phyloP scores from a whole-genome alignment of 1,140 invertebrate genomes.

The Apis florea region DNA sequence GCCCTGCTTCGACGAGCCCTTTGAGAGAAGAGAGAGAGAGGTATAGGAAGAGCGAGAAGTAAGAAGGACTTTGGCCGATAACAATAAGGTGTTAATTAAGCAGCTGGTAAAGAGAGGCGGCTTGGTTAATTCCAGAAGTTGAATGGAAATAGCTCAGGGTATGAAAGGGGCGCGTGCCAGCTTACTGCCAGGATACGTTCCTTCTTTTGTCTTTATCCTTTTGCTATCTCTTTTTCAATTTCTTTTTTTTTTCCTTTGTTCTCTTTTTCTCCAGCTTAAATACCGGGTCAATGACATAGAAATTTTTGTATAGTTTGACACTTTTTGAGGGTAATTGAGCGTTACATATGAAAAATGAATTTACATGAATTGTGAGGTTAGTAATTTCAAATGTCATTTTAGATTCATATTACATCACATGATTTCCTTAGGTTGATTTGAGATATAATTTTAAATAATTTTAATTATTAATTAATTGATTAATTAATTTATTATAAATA shows the following conservation, averaged over 20 bases:
- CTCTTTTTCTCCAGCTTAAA: neutral
- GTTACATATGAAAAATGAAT: no score
- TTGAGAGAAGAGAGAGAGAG: neutral
- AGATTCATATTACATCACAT: no score
- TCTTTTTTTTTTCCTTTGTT: no score
- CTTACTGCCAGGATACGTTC: neutral
- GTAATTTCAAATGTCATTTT: no score
- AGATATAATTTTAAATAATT: no score
- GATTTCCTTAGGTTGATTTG: no score
- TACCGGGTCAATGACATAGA: no score
- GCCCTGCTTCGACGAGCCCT: neutral
- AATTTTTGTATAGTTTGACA: no score
- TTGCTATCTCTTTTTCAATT: neutral
- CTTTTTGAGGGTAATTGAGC: no score
- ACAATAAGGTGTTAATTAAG: slow-evolving; percentile 64
- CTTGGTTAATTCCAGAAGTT: slow-evolving; percentile 46
- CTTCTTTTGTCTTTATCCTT: neutral
- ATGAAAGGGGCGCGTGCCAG: slow-evolving; percentile 22
- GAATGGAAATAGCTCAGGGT: slow-evolving; percentile 31
- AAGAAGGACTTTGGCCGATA: slow-evolving; percentile 33
- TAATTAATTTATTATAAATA: no score
- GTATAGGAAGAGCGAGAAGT: neutral
- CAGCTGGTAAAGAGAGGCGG: slow-evolving; percentile 44
- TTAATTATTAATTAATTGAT: no score
- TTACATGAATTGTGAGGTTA: no score